These are phyloP conservation scores for Aurelia sp. DNA, from an alignment of 30 jellyfish, hydroid and myxozoan species.

Conservation along the genomic window DNA sequence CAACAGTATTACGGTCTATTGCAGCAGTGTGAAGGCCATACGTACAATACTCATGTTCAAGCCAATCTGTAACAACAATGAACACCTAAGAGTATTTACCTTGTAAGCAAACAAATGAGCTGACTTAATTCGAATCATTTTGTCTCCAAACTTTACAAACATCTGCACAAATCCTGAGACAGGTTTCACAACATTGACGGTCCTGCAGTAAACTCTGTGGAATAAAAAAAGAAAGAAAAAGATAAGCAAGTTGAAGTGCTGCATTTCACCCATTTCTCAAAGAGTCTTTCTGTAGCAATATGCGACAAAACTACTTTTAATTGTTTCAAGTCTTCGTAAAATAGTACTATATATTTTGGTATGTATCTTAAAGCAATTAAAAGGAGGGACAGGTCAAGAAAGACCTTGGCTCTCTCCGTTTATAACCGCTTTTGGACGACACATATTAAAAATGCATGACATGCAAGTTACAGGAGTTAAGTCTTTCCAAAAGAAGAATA, in stretches of 20 bases:
- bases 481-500: no score
- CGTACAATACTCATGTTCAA: neutral
- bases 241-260: neutral
- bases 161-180: slow-evolving; percentile 52
- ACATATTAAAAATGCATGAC: no score
- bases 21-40: neutral
- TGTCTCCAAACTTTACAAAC: slow-evolving; percentile 56
- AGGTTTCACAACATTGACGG: slow-evolving; percentile 26
- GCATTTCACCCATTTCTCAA: neutral
- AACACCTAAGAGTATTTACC: neutral
- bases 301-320: no score
- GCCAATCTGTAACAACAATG: neutral
- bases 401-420: no score
- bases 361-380: no score
- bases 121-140: slow-evolving; percentile 27
- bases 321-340: no score
- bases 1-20: no score
- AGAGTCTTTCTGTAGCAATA: no score
- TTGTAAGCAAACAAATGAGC: slow-evolving; percentile 28
- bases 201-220: slow-evolving; percentile 55
- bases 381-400: no score
- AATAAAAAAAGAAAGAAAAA: neutral
- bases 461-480: no score
- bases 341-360: no score
- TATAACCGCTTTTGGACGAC: no score